Conservation (phyloP, 2,888 invertebrate species). For the Macrophya annulata region DNA sequence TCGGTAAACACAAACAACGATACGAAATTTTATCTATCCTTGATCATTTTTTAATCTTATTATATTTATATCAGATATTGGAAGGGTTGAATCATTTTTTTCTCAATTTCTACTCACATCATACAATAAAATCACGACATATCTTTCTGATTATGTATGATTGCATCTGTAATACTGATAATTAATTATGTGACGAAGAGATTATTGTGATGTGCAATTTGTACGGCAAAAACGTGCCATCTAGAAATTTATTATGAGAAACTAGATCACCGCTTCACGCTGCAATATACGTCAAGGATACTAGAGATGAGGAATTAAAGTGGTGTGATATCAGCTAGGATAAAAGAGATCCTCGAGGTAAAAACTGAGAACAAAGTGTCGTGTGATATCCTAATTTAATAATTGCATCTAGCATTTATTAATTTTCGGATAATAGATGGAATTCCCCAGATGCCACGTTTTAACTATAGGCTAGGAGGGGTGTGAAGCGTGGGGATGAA, state of each 20-base stretch:
- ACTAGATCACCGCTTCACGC: background rate
- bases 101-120: background rate
- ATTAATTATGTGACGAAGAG: too few relatives aligned
- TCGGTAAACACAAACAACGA: background rate
- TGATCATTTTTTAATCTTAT: background rate
- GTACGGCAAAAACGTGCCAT: background rate
- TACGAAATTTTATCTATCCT: background rate
- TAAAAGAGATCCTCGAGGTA: background rate
- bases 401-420: background rate
- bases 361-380: background rate
- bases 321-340: background rate
- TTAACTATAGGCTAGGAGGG: background rate
- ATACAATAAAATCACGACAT: background rate
- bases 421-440: background rate
- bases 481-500: too few relatives aligned
- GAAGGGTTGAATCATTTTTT: background rate
- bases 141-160: background rate
- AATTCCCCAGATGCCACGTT: background rate
- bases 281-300: background rate
- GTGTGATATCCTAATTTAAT: background rate
- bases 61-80: background rate
- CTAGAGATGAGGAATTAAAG: background rate
- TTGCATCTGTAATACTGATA: too few relatives aligned
- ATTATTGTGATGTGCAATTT: background rate
- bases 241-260: constrained; percentile 1